Evolutionary conservation across 2,888 invertebrate species (phyloP), one percentile per base, ranked within the genome.

Genomic region (Conomelus anceps): DNA sequence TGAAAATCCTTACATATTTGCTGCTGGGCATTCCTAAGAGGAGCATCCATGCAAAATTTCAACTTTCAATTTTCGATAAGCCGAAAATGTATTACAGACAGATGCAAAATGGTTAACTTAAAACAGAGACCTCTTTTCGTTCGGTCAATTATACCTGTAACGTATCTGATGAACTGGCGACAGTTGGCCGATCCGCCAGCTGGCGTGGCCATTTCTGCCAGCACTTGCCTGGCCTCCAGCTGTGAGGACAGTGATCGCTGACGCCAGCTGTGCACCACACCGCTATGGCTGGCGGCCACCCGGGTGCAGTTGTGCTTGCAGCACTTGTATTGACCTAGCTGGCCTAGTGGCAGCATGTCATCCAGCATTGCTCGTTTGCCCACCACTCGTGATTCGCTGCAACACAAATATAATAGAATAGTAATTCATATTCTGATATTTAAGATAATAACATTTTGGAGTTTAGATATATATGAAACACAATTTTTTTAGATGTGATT

Each of bases 131-230:
- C n/a, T n/a, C 22, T n/a, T 3, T 85, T 85, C 22, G 3, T 23
- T 22, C 22, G 7, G 7, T 22, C 86, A 86, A 86, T 22, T 63
- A n/a, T 22, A 85, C 88, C 88, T 23, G 88, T 88, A 20, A 88
- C 88, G 13, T 85, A 29, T 22, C 29, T 26, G 20, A 88, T 26
- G 29, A 88, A 88, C 29, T 22, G 17, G 22, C 26, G 85, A 88
- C 88, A 88, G 85, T 88, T 88, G 29, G 26, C 29, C 24, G 23
- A 9, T 1, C 84, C 84, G 26, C 85, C 88, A 34, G 88, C 26
- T 3, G 88, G 88, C 11, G 24, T 85, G n/a, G 29, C 24, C 88
- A 88, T 88, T 85, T 88, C 88, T 6, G 88, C 88, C n/a, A 88
- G 22, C 22, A 88, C 88, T 29, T 20, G 20, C 20, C 88, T 84